Evolutionary conservation across 2,888 invertebrate species (phyloP).

Genomic region (Norana najaformis): DNA sequence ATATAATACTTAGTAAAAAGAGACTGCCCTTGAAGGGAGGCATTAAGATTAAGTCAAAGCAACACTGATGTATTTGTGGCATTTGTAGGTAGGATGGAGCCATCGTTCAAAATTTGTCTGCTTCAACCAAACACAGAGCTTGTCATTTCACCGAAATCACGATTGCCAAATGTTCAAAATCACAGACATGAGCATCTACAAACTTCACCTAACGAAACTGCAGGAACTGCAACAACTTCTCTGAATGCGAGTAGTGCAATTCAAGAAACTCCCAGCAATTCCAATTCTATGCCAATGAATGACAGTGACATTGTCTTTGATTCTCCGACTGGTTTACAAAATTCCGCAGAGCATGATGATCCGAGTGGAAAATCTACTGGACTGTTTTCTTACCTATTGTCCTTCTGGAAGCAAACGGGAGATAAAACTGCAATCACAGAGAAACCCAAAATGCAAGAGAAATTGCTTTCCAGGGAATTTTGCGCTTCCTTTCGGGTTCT

Average conservation of each 20-base stretch:
- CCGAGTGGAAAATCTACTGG: neutral
- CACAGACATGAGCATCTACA: neutral
- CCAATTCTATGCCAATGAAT: neutral
- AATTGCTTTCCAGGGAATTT: neutral
- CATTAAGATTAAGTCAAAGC: neutral
- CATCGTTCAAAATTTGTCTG: slow-evolving; percentile 27
- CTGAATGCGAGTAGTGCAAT: neutral
- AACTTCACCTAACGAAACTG: neutral
- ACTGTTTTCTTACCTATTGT: neutral
- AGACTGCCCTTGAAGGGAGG: neutral
- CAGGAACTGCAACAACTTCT: neutral
- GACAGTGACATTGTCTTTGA: neutral
- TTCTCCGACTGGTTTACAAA: neutral
- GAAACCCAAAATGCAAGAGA: neutral
- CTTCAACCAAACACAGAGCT: slow-evolving; percentile 28
- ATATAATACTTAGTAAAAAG: neutral
- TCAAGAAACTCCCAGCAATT: neutral
- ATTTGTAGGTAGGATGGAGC: slow-evolving; percentile 21
- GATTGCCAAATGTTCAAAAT: neutral
- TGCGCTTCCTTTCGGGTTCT: slow-evolving; percentile 25
- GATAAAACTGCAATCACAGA: neutral
- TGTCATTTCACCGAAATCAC: slow-evolving; percentile 9
- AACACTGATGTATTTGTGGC: neutral
- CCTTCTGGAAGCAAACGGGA: neutral
- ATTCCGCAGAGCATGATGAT: slow-evolving; percentile 8